Evolutionary conservation across 2,113 vertebrate species (phyloP), one percentile per base, ranked within the genome.

Genomic region (Corapipo altera): DNA sequence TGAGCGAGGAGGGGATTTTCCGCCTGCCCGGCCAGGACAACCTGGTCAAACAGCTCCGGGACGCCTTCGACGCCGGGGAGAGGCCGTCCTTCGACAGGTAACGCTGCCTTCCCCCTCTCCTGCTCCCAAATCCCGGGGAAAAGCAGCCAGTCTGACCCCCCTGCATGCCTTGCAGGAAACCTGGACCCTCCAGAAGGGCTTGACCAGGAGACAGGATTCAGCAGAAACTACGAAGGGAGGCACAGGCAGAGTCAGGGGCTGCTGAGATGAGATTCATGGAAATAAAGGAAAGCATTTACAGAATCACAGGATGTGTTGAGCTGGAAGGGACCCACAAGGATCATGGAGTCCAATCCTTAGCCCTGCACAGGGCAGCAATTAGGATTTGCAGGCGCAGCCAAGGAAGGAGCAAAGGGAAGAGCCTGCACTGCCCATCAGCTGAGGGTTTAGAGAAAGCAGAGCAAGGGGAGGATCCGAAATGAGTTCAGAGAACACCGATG

Each of bases 11-110:
- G 94, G 99, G 99, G 9, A 99, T 99, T 95, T 99, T 99, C 96
- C 98, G 99, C 13, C 98, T 99, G 11, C 99, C 99, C 0, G 99
- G 99, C 27, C 99, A 99, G 91, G 99, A 99, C 96, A 99, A 98
- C 77, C 97, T 99, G 37, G 99, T 99, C 67, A 99, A 98, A 80
- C 98, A 99, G 96, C 98, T 99, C 96, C 97, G 99, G 88, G 99
- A 99, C 0, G 98, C 99, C 5, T 99, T 99, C 2, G 99, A 99
- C 4, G 99, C 99, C 0, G 99, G 99, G 87, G 99, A 99, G 90
- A 98, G 99, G 23, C 99, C 99, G 2, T 99, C 99, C 1, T 99
- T 99, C 91, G 97, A 98, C 95, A 97, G 98, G 99, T 99, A 96
- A 23, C 5, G 6, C 61, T 83, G 44, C 39, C 39, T 41, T 12